These are phyloP conservation scores for Lacerta agilis DNA, from an alignment of 2,797 vertebrate species.

Conservation along the genomic window DNA sequence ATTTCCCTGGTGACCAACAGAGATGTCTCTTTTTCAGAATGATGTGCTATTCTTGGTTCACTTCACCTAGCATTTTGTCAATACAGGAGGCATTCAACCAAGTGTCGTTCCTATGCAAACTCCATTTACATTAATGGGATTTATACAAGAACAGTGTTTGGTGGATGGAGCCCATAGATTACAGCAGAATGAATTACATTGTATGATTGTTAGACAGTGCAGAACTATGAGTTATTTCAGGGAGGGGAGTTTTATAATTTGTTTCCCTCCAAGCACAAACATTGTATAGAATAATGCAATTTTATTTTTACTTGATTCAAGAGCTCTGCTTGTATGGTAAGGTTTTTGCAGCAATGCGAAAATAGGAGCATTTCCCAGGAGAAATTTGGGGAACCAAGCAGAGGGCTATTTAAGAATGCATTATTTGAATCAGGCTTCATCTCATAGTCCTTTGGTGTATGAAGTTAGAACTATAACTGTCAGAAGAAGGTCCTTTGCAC, in stretches of 20 bases:
- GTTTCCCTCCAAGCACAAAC: not conserved
- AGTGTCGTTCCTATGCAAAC: not conserved
- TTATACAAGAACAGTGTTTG: not conserved
- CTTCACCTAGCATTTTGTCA: slow-evolving; percentile 23
- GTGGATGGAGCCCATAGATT: not conserved
- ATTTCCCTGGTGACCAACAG: slow-evolving; percentile 19
- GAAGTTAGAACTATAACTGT: not conserved
- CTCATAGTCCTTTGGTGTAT: not conserved
- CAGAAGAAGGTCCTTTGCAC: not conserved
- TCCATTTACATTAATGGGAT: slow-evolving; percentile 13
- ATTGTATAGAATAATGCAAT: too few species aligned
- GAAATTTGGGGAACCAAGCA: not conserved
- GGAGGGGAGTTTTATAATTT: not conserved
- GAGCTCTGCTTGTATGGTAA: not conserved
- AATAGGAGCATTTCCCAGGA: not conserved
- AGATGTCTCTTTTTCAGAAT: slow-evolving; percentile 7
- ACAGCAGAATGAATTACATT: not conserved
- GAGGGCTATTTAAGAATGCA: not conserved
- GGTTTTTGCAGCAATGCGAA: not conserved
- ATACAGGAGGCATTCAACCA: not conserved
- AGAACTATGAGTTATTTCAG: not conserved
- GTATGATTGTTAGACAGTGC: not conserved
- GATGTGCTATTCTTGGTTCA: not conserved
- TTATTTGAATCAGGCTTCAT: not conserved
- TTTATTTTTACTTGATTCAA: not conserved